A percentile compares a stretch with the other conserved stretches of the same genome.
These are phyloP conservation scores for Tubulanus polymorphus DNA, from an alignment of 2,888 invertebrate genomes.

Conservation along the genomic window DNA sequence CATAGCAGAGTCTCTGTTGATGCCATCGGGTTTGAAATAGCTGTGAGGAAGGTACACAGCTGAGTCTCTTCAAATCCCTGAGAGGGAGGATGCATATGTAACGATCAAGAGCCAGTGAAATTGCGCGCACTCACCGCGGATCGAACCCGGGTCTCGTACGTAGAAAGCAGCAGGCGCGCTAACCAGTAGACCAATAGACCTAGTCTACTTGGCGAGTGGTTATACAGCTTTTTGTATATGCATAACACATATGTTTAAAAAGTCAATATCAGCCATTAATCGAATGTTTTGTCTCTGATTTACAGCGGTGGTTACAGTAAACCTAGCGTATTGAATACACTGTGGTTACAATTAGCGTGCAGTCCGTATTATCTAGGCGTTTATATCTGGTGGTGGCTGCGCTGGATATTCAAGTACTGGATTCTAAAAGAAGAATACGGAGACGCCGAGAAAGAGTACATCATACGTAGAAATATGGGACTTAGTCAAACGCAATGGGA, in stretches of 20 bases:
- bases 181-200: too few species aligned
- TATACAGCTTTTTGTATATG: background rate
- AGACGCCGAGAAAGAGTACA: slow-evolving; percentile 75
- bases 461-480: slow-evolving; percentile 74
- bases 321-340: slow-evolving; percentile 67
- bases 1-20: too few species aligned
- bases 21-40: too few species aligned
- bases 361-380: slow-evolving; percentile 67
- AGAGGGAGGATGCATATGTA: too few species aligned
- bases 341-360: slow-evolving; percentile 79
- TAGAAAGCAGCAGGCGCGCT: too few species aligned
- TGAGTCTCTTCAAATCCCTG: too few species aligned
- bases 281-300: slow-evolving; percentile 14
- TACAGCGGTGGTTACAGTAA: slow-evolving; percentile 81
- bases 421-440: slow-evolving; percentile 73
- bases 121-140: too few species aligned
- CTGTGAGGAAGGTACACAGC: too few species aligned
- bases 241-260: slow-evolving; percentile 1
- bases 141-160: too few species aligned
- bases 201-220: too few species aligned
- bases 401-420: slow-evolving; percentile 79
- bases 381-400: slow-evolving; percentile 70
- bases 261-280: too few species aligned
- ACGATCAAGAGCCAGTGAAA: too few species aligned
- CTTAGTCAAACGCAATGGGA: slow-evolving; percentile 57